phyloP scores from a whole-genome alignment of 2,888 invertebrate species.

The Auanema sp. region DNA sequence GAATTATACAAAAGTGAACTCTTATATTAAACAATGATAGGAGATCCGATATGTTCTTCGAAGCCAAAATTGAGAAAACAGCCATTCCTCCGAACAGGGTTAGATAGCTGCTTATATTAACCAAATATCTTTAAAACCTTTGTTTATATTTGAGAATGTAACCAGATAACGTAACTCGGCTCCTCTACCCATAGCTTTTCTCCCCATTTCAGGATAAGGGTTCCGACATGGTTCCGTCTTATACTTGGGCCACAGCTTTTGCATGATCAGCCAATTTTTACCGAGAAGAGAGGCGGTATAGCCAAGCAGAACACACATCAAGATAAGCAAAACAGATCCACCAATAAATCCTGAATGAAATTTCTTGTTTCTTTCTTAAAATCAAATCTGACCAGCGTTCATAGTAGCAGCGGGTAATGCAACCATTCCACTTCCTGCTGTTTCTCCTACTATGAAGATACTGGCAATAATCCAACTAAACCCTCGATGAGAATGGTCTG shows the following conservation, averaged over 20 bases:
- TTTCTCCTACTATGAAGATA: conserved; percentile 36
- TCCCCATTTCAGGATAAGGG: conserved; percentile 37
- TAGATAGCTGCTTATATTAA: conserved; percentile 23
- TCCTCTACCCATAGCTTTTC: conserved; percentile 23
- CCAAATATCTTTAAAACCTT: conserved; percentile 20
- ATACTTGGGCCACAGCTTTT: conserved; percentile 18
- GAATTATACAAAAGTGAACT: conserved; percentile 25
- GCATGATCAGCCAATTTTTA: conserved; percentile 35
- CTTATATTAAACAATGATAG: conserved; percentile 20
- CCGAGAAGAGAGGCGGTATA: conserved; percentile 32
- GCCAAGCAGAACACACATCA: conserved; percentile 27
- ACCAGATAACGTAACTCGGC: conserved; percentile 18
- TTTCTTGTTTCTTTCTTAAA: neutral
- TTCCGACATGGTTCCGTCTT: conserved; percentile 27
- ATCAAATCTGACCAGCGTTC: conserved; percentile 20
- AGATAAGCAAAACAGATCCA: conserved; percentile 17
- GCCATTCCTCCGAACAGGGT: conserved; percentile 31
- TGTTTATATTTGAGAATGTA: neutral
- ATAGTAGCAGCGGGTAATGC: conserved; percentile 32
- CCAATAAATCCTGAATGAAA: conserved; percentile 24
- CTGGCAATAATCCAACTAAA: conserved; percentile 30
- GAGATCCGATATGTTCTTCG: conserved; percentile 32
- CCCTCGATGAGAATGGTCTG: conserved; percentile 2
- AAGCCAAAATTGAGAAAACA: conserved; percentile 30
- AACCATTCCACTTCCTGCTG: conserved; percentile 35